phyloP scores from a whole-genome alignment of 2,888 invertebrate genomes.

The Drosophila barbarae region DNA sequence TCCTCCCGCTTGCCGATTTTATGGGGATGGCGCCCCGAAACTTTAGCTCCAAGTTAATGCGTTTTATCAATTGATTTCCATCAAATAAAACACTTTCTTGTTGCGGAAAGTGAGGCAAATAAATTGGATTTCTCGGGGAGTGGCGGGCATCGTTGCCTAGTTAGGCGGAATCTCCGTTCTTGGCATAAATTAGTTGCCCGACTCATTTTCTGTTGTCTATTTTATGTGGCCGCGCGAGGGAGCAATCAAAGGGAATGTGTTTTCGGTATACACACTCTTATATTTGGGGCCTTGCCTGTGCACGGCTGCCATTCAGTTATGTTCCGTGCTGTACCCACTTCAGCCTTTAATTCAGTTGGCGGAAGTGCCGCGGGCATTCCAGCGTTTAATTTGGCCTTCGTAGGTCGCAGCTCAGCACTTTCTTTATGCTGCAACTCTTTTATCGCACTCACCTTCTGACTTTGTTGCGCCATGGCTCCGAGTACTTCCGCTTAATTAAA shows the following conservation, averaged over 20 bases:
- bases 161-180: constrained; percentile 29
- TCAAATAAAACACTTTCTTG: constrained; percentile 69
- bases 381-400: constrained; percentile 44
- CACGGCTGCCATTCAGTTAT: constrained; percentile 11
- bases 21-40: constrained; percentile 48
- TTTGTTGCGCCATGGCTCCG: constrained; percentile 20
- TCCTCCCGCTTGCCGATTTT: constrained; percentile 44
- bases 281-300: constrained; percentile 3
- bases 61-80: constrained; percentile 74
- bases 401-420: constrained; percentile 36
- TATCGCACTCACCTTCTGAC: constrained; percentile 38
- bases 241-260: constrained; percentile 34
- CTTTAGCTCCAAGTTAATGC: constrained; percentile 68
- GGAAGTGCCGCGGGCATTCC: constrained; percentile 36
- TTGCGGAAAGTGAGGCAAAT: constrained; percentile 54
- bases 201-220: constrained; percentile 26
- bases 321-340: constrained; percentile 15
- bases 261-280: constrained; percentile 3
- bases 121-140: constrained; percentile 60
- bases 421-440: constrained; percentile 45
- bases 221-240: constrained; percentile 33
- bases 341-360: constrained; percentile 42
- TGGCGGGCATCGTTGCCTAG: constrained; percentile 58
- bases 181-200: constrained; percentile 44
- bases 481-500: constrained; percentile 46